Evolutionary conservation across 2,888 invertebrate species (phyloP).

Genomic region (Biston stratarius): DNA sequence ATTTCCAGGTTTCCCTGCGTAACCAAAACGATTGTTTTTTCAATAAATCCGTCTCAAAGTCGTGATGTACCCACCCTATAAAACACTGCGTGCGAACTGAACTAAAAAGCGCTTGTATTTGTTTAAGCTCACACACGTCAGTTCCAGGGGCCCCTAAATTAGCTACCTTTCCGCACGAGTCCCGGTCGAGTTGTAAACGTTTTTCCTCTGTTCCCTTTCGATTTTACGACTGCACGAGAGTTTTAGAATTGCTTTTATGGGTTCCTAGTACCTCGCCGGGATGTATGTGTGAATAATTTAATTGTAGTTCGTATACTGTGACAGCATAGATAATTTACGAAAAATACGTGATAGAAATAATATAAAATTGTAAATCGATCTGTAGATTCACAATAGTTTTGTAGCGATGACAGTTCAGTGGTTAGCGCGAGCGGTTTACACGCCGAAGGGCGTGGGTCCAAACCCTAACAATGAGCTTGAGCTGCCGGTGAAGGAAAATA

Average conservation of each 20-base stretch:
- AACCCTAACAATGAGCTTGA: too few relatives aligned
- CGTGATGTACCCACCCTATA: not conserved
- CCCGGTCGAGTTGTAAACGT: conserved; percentile 70
- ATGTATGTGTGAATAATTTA: conserved; percentile 75
- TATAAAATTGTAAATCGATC: too few relatives aligned
- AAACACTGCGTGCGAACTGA: conserved; percentile 12
- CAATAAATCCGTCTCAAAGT: not conserved
- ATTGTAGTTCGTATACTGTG: conserved; percentile 44
- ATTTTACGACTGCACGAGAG: conserved; percentile 74
- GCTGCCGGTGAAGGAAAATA: too few relatives aligned
- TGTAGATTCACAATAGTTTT: too few relatives aligned
- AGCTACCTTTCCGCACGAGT: conserved; percentile 35
- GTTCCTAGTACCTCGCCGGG: conserved; percentile 61
- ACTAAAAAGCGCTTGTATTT: conserved; percentile 30
- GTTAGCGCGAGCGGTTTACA: too few relatives aligned
- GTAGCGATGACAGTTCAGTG: too few relatives aligned
- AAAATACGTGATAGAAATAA: too few relatives aligned
- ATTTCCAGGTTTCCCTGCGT: not conserved
- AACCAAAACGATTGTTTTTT: too few relatives aligned
- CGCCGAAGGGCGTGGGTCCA: too few relatives aligned
- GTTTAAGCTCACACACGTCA: conserved; percentile 30
- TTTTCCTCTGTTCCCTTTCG: conserved; percentile 68
- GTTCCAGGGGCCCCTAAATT: conserved; percentile 29
- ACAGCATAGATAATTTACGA: conserved; percentile 37
- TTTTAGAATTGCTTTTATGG: conserved; percentile 75